Conservation (phyloP, 2,113 vertebrate genomes). For the Sigmodon hispidus region DNA sequence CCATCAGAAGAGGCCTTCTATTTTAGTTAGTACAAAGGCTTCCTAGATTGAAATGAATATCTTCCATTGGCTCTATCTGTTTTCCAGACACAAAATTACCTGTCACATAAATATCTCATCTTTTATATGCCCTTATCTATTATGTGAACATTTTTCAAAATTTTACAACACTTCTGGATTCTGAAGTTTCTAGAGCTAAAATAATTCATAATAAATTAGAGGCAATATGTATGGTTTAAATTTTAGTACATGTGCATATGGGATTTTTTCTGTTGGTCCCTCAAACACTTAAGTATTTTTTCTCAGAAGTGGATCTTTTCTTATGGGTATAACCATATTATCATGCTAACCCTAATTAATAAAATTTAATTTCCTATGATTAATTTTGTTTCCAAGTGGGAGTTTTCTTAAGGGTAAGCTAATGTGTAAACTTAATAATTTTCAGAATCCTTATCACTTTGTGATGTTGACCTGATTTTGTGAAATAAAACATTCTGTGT, state of each 20-base stretch:
- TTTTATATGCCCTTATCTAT: neutral
- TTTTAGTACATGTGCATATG: neutral
- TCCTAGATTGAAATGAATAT: neutral
- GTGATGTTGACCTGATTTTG: neutral
- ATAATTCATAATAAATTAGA: neutral
- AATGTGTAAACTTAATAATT: constrained; percentile 11
- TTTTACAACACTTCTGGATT: neutral
- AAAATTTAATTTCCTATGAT: constrained; percentile 42
- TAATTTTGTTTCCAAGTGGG: constrained; percentile 46
- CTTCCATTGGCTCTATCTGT: neutral
- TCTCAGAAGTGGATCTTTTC: constrained; percentile 37
- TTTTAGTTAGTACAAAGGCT: neutral
- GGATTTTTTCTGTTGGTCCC: neutral
- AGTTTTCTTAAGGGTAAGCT: neutral
- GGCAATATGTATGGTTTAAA: neutral
- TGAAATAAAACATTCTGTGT: neutral
- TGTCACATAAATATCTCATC: neutral
- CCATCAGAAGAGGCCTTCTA: too few species aligned
- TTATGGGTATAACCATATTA: neutral
- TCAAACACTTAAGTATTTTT: neutral
- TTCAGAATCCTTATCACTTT: constrained; percentile 6
- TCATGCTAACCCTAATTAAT: neutral
- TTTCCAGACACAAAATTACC: neutral
- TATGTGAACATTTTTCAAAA: neutral
- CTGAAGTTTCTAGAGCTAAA: neutral